Evolutionary conservation across 2,113 vertebrate species (phyloP), one percentile per base, ranked within the genome.

Genomic region (Tachysurus vachellii): DNA sequence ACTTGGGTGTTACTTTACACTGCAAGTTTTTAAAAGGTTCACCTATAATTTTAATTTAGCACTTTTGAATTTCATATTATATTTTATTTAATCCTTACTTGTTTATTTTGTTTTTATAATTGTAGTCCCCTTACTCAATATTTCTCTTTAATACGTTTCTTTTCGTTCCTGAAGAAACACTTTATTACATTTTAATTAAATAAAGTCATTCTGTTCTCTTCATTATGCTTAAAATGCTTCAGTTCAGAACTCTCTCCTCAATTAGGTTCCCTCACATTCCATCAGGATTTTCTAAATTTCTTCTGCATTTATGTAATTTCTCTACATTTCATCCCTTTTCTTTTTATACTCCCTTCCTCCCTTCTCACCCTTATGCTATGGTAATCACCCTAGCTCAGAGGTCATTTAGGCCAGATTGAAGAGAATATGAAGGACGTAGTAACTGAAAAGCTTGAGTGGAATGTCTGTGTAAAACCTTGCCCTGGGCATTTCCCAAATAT

Each of bases 401-500:
- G 83, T 86, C 73, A 83, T 12, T 50, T 47, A 17, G 83, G 62
- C 47, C 47, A 80, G 84, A 62, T 88, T 86, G 7, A 28, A 36
- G 31, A 84, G 31, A 88, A 80, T 64, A 83, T 83, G 53, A 88
- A 68, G 62, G 56, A 56, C 50, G 21, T 44, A 79, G 53, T 62
- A 85, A 36, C 68, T 68, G 14, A 75, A 87, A 61, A 83, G 36
- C 75, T 85, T 80, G 80, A 80, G 50, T 73, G 84, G 89, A 88
- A 86, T 80, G 86, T 86, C 84, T 88, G 64, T 80, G 57, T 21
- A 80, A 82, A 47, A 64, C 80, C 77, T 84, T 59, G 80, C 86
- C 84, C 62, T 80, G 75, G 82, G 86, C 84, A 84, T 64, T 88
- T 86, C 84, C 84, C 82, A 86, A 86, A 88, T 70, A 86, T 86